These are phyloP conservation scores for Zoanthus sansibaricus DNA, from an alignment of 92 coral and sea anemone species.

Conservation along the genomic window DNA sequence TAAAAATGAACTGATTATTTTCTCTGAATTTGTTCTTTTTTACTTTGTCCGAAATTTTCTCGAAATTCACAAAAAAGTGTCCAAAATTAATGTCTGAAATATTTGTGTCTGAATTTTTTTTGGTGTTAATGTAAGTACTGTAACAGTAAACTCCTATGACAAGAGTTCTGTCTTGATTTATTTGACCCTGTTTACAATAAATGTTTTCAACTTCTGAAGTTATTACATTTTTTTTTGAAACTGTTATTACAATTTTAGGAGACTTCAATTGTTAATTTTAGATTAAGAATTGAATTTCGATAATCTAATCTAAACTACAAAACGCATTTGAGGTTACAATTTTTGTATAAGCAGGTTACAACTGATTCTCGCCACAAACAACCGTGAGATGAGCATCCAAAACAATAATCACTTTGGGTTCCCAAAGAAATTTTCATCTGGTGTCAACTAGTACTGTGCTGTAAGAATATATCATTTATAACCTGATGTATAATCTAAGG, in stretches of 20 bases:
- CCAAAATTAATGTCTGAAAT: too few relatives aligned
- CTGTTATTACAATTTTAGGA: background rate
- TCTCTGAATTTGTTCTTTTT: too few relatives aligned
- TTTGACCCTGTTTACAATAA: background rate
- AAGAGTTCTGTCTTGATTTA: background rate
- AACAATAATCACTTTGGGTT: background rate
- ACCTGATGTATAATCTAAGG: background rate
- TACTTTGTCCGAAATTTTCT: too few relatives aligned
- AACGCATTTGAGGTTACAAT: background rate
- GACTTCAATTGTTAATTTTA: background rate
- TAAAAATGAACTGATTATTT: too few relatives aligned
- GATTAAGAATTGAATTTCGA: background rate
- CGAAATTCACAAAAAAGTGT: too few relatives aligned
- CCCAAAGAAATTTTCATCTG: background rate
- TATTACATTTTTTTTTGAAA: background rate
- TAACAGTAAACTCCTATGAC: too few relatives aligned
- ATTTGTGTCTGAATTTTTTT: too few relatives aligned
- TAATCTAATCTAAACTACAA: background rate
- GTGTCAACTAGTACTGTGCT: background rate
- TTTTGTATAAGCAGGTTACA: background rate
- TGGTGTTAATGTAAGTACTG: too few relatives aligned
- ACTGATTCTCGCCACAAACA: background rate
- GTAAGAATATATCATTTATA: background rate
- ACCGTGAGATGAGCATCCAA: too few relatives aligned
- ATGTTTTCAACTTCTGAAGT: background rate